Conservation (phyloP, 1,140 invertebrate species). For the Habropoda laboriosa region DNA sequence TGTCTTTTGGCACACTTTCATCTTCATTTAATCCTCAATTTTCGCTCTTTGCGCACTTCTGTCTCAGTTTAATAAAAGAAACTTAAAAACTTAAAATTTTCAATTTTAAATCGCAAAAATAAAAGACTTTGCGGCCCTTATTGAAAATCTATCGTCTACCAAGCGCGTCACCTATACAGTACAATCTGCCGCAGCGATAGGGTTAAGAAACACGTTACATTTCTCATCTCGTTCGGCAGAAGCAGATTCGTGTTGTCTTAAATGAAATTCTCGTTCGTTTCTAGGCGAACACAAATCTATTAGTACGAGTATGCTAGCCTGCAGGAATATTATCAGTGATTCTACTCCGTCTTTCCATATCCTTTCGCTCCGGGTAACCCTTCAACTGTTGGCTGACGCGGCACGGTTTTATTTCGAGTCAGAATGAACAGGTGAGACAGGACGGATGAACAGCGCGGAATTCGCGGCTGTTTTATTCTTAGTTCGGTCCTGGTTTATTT, state of each 20-base stretch:
- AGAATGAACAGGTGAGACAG: background rate
- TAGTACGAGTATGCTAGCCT: background rate
- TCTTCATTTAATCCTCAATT: too few relatives aligned
- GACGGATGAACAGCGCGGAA: background rate
- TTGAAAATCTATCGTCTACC: too few relatives aligned
- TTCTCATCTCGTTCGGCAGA: background rate
- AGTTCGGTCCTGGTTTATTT: conserved; percentile 35
- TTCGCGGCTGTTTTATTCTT: conserved; percentile 40
- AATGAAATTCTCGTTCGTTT: background rate
- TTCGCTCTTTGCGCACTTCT: too few relatives aligned
- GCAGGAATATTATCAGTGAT: background rate
- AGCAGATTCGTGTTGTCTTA: too few relatives aligned
- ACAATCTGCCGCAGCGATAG: too few relatives aligned
- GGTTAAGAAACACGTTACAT: too few relatives aligned
- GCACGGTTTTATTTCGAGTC: conserved; percentile 49
- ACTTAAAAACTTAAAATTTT: too few relatives aligned
- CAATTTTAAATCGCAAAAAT: too few relatives aligned
- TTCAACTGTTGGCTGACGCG: conserved; percentile 15
- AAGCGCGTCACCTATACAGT: too few relatives aligned
- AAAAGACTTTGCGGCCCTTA: too few relatives aligned
- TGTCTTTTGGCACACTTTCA: too few relatives aligned
- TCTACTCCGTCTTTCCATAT: conserved; percentile 21
- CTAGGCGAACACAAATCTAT: background rate
- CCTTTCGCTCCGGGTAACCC: conserved; percentile 15
- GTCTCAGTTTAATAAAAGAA: too few relatives aligned